Conservation (phyloP, 1,140 invertebrate species). For the Aradophagus sp. region DNA sequence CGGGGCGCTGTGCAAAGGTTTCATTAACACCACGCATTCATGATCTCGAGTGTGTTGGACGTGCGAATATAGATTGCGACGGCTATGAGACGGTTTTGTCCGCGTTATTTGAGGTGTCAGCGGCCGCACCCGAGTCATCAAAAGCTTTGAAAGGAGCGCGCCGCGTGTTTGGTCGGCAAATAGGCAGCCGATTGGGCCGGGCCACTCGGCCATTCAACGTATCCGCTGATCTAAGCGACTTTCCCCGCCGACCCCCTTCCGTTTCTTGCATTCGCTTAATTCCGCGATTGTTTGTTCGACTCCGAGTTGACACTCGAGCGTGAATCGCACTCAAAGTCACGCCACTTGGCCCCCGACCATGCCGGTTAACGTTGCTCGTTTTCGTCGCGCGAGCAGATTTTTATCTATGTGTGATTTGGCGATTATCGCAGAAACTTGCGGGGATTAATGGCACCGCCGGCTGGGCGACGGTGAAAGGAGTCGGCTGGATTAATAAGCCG, state of each 20-base stretch:
- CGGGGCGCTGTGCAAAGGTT: conserved; percentile 67
- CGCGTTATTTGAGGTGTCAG: conserved; percentile 63
- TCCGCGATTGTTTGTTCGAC: conserved; percentile 4
- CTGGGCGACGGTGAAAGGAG: too few relatives aligned
- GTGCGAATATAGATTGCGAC: conserved; percentile 74
- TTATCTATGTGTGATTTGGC: too few relatives aligned
- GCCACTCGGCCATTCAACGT: conserved; percentile 52
- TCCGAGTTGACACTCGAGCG: conserved; percentile 27
- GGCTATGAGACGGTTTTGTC: conserved; percentile 72
- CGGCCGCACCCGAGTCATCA: conserved; percentile 41
- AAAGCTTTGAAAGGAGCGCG: conserved; percentile 63
- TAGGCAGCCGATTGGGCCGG: conserved; percentile 65
- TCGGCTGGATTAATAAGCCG: too few relatives aligned
- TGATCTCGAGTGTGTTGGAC: conserved; percentile 69
- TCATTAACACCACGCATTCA: conserved; percentile 75
- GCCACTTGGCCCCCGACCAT: conserved; percentile 5
- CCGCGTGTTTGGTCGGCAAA: conserved; percentile 65
- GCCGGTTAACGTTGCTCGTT: conserved; percentile 2
- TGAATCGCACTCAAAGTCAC: conserved; percentile 14
- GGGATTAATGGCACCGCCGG: too few relatives aligned
- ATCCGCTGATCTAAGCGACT: conserved; percentile 69
- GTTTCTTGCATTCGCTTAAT: conserved; percentile 8
- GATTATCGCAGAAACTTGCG: too few relatives aligned
- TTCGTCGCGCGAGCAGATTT: too few relatives aligned
- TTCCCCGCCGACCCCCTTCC: conserved; percentile 28